Percentiles rank a stretch among this genome's conserved stretches.
These are phyloP conservation scores for Drosophila pseudoananassae DNA, from an alignment of 1,140 invertebrate species.

Conservation along the genomic window DNA sequence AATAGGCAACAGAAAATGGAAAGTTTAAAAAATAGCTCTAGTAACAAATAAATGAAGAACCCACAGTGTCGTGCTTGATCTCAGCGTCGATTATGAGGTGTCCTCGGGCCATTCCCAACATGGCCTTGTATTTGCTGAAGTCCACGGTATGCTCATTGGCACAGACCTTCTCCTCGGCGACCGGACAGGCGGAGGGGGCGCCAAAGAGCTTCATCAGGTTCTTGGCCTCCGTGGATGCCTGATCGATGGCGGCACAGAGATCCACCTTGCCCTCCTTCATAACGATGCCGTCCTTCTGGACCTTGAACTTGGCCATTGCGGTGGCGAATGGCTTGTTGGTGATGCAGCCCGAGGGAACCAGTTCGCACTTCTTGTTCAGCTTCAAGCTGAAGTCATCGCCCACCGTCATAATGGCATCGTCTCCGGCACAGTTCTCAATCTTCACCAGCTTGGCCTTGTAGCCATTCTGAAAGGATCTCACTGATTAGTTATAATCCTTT, in stretches of 20 bases:
- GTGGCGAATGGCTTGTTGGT: conserved; percentile 71
- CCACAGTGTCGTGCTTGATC: conserved; percentile 78
- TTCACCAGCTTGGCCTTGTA: conserved; percentile 80
- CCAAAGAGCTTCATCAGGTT: conserved; percentile 77
- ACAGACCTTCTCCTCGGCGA: conserved; percentile 78
- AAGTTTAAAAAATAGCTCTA: background rate
- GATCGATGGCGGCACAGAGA: conserved; percentile 66
- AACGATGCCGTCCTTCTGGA: conserved; percentile 73
- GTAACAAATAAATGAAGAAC: conserved; percentile 20
- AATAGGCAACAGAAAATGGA: background rate
- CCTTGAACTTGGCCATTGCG: conserved; percentile 69
- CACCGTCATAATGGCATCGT: conserved; percentile 62
- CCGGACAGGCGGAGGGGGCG: conserved; percentile 71
- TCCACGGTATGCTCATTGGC: conserved; percentile 71
- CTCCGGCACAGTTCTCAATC: conserved; percentile 76
- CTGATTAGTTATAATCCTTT: background rate
- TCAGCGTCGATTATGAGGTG: conserved; percentile 71
- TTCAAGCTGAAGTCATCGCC: conserved; percentile 65
- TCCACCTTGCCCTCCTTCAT: conserved; percentile 80
- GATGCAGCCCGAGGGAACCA: conserved; percentile 74
- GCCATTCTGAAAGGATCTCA: conserved; percentile 59
- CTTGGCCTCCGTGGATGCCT: conserved; percentile 67
- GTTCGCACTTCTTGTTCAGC: conserved; percentile 80
- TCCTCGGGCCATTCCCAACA: conserved; percentile 75
- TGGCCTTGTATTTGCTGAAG: conserved; percentile 76